phyloP scores from a whole-genome alignment of 2,888 invertebrate genomes.

The Andrena dorsata region DNA sequence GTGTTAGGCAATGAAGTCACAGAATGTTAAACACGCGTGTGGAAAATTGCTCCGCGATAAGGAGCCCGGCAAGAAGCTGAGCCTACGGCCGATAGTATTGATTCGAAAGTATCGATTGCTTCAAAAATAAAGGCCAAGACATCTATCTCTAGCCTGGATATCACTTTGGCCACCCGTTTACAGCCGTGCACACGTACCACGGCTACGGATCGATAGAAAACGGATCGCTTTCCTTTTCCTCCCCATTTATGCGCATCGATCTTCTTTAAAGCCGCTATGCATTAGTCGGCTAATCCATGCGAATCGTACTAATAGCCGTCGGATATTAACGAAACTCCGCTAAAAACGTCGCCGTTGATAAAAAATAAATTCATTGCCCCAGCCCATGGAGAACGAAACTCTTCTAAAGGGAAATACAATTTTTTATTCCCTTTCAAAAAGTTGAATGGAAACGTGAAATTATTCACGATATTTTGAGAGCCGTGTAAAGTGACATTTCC shows the following conservation, averaged over 20 bases:
- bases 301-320: constrained; percentile 13
- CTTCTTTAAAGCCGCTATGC: constrained; percentile 47
- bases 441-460: neutral
- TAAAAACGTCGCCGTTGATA: neutral
- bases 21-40: neutral
- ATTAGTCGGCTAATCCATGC: constrained; percentile 44
- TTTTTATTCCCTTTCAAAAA: neutral
- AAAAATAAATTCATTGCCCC: constrained; percentile 10
- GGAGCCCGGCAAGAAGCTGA: constrained; percentile 37
- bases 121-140: constrained; percentile 76
- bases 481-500: no score
- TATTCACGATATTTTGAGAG: neutral
- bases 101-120: constrained; percentile 78
- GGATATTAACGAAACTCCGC: constrained; percentile 14
- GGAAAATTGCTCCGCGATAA: constrained; percentile 1
- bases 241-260: constrained; percentile 49
- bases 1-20: neutral
- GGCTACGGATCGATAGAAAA: constrained; percentile 55
- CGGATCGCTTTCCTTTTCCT: constrained; percentile 50
- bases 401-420: neutral
- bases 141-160: constrained; percentile 67
- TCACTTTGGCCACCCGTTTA: constrained; percentile 56
- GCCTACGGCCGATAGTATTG: constrained; percentile 68
- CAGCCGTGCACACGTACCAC: constrained; percentile 52
- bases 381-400: neutral